Evolutionary conservation across 2,113 vertebrate genomes (phyloP), one percentile per base, ranked within the genome.

Genomic region (Hippocampus mohnikei): DNA sequence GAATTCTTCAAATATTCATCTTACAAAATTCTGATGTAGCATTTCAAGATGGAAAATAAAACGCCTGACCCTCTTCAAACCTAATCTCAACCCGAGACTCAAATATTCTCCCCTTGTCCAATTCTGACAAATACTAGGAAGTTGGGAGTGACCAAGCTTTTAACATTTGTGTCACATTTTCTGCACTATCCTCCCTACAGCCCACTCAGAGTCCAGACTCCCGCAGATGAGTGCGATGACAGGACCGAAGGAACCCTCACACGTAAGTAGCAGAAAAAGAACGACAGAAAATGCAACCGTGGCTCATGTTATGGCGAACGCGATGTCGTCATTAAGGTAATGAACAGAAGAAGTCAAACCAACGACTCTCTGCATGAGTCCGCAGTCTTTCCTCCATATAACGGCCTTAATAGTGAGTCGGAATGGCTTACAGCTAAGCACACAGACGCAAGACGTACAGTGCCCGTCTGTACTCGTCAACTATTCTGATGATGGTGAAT

Each of bases 161-260:
- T n/a, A 53, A 53, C 16, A 53, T 18, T 50, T 29, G 3, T 66
- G 8, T 75, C 18, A 68, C 20, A 8, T 61, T 8, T 16, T 15
- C 29, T 5, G 58, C 12, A 23, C 10, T 41, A 6, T 66, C 52
- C 44, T 53, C 10, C 59, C 11, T 75, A 29, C 83, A 95, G 94
- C 94, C 90, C 95, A 93, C 85, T 85, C 94, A 73, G 95, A 98
- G 86, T 92, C 94, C 77, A 94, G 95, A 91, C 94, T 95, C 88
- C 85, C 94, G 74, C 96, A 95, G 55, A 88, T 94, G 72, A 92
- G 75, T 85, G 89, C 91, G 77, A 93, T 96, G 88, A 79, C 96
- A 74, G 94, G 94, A 85, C 93, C 94, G 79, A 91, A 94, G 73
- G 96, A 99, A 91, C 91, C 94, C 58, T 93, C 95, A 53, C 96